Evolutionary conservation across 2,797 vertebrate genomes (phyloP).

Genomic region (Rhinophrynus dorsalis): DNA sequence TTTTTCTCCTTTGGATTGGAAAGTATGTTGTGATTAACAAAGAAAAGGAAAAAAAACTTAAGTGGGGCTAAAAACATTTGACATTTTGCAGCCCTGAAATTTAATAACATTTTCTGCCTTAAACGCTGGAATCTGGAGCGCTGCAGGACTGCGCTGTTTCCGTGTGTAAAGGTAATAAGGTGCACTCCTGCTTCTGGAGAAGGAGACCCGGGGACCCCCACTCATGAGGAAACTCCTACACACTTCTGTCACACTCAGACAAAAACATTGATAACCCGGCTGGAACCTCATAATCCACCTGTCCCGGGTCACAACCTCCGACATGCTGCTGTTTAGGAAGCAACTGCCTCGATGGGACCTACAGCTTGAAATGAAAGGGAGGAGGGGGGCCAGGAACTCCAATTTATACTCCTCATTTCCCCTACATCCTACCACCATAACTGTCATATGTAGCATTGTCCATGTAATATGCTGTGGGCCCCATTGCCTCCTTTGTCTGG

Average conservation of each 20-base stretch:
- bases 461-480: conserved; percentile 26
- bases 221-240: neutral
- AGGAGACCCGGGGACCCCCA: neutral
- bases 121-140: conserved; percentile 27
- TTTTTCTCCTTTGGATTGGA: neutral
- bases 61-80: neutral
- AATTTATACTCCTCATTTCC: neutral
- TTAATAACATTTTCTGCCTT: conserved; percentile 33
- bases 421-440: conserved; percentile 1
- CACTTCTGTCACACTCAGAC: neutral
- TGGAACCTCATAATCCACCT: neutral
- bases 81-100: conserved; percentile 15
- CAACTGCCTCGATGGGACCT: conserved; percentile 18
- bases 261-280: conserved; percentile 25
- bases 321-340: conserved; percentile 43
- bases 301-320: conserved; percentile 8
- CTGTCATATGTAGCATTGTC: conserved; percentile 42
- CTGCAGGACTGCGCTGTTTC: conserved; percentile 24
- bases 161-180: conserved; percentile 36
- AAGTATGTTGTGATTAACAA: conserved; percentile 3
- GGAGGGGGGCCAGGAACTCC: conserved; percentile 21
- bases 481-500: conserved; percentile 6
- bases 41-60: neutral
- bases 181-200: neutral
- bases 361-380: conserved; percentile 17